Evolutionary conservation across 2,113 vertebrate genomes (phyloP), one percentile per base, ranked within the genome.

Genomic region (Apeltes quadracus): DNA sequence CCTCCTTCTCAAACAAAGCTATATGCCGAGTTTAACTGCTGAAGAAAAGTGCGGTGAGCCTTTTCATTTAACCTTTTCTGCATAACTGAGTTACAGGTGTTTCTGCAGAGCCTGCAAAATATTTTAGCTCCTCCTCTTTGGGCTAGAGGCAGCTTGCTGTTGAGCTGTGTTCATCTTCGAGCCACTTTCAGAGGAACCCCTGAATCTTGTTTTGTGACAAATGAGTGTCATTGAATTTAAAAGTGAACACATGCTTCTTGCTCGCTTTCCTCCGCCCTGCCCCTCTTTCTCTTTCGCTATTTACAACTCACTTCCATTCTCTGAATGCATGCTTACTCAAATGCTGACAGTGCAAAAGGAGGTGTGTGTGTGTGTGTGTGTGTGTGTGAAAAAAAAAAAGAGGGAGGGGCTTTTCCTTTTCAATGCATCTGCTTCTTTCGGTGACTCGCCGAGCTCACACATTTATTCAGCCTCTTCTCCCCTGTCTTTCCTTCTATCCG

Each of bases 351-450:
- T 89, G 86, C 89, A 85, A 61, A 78, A 78, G 67, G 69, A 71
- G 55, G 51, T 69, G 72, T 63, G 76, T 68, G 46, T 61, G 50
- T 71, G 63, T 56, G 51, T 15, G 58, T 66, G 71, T 64, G 66
- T 34, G 65, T 50, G 23, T 70, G 55, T 61, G 46, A 23, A 34
- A 66, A 36, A 23, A 34, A 66, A 36, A 73, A 72, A 61, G 84
- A 85, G 80, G 82, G 88, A 89, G 88, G 91, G 83, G 84, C 82
- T 32, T 84, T 90, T 91, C 83, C 84, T 90, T 92, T 61, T 91
- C 32, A 91, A 92, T 83, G 68, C 90, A 86, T 91, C 88, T 87
- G 78, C 87, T 88, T 83, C 86, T 69, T 82, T 89, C 88, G 71
- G 79, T 83, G 84, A 78, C 84, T 86, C 79, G 61, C 75, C 50